Evolutionary conservation across 2,888 invertebrate species (phyloP).

Genomic region (Microctonus hyperodae): DNA sequence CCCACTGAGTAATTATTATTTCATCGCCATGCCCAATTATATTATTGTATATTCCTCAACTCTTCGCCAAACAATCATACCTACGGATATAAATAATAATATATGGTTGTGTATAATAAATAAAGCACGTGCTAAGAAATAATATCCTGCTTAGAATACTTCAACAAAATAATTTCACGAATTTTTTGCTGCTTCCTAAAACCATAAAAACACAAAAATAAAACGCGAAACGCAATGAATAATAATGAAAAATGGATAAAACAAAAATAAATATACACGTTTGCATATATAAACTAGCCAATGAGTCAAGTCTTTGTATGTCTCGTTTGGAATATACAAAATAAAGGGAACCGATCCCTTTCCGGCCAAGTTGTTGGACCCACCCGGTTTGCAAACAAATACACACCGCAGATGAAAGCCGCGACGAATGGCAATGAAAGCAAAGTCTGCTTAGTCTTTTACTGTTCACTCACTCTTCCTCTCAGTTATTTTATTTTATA

Average conservation of each 20-base stretch:
- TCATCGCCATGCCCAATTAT: conserved; percentile 36
- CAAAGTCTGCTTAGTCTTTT: conserved; percentile 19
- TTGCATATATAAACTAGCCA: too few relatives aligned
- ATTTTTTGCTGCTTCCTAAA: too few relatives aligned
- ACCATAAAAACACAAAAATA: too few relatives aligned
- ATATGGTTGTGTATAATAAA: too few relatives aligned
- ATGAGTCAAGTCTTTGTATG: conserved; percentile 23
- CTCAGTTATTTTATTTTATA: too few relatives aligned
- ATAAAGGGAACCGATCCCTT: conserved; percentile 6
- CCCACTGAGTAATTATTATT: conserved; percentile 40
- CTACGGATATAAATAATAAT: too few relatives aligned
- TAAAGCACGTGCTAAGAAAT: too few relatives aligned
- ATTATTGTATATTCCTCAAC: conserved; percentile 34
- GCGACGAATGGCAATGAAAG: conserved; percentile 56
- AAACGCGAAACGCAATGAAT: too few relatives aligned
- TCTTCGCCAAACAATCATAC: conserved; percentile 31
- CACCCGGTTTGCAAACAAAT: conserved; percentile 16
- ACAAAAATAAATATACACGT: too few relatives aligned
- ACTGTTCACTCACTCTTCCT: conserved; percentile 13
- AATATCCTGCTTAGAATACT: too few relatives aligned
- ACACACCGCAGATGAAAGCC: conserved; percentile 49
- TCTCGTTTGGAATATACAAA: not conserved
- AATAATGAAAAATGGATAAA: too few relatives aligned
- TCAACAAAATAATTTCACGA: too few relatives aligned
- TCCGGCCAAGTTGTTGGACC: not conserved